Evolutionary conservation across 2,797 vertebrate genomes (phyloP).

Genomic region (Sebastes minor): DNA sequence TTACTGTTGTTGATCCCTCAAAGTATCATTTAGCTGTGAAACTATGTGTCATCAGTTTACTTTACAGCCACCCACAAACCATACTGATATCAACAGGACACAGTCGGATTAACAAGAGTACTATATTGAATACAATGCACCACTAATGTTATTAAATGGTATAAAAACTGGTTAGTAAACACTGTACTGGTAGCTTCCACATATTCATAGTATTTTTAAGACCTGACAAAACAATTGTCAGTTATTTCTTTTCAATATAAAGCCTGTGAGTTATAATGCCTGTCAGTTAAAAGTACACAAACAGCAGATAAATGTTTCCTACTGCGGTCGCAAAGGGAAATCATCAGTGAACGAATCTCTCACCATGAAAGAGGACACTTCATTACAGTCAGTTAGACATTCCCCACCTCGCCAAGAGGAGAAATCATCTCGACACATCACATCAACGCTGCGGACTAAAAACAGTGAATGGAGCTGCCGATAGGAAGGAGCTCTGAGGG

Average conservation of each 20-base stretch:
- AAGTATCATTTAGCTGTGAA: constrained; percentile 17
- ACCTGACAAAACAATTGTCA: background rate
- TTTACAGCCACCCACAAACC: constrained; percentile 48
- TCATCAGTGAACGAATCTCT: constrained; percentile 15
- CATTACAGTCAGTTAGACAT: constrained; percentile 43
- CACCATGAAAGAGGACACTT: constrained; percentile 30
- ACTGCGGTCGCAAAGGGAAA: constrained; percentile 4
- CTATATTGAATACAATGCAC: background rate
- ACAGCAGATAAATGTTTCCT: background rate
- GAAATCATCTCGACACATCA: constrained; percentile 55
- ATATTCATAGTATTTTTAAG: background rate
- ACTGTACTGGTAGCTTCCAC: background rate
- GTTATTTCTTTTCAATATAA: background rate
- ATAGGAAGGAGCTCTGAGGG: constrained; percentile 52
- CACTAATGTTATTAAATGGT: background rate
- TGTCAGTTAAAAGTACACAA: background rate
- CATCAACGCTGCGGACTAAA: constrained; percentile 48
- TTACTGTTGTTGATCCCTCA: background rate
- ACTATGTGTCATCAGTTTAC: constrained; percentile 29
- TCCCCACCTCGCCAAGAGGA: constrained; percentile 54
- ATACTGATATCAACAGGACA: constrained; percentile 32
- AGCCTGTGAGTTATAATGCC: background rate
- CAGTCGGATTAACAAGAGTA: constrained; percentile 14
- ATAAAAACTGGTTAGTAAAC: background rate
- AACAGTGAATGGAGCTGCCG: constrained; percentile 50